Percentiles rank a stretch among this genome's conserved stretches.
These are phyloP conservation scores for Epinephelus cyanopodus DNA, from an alignment of 2,113 vertebrate species.

Conservation along the genomic window DNA sequence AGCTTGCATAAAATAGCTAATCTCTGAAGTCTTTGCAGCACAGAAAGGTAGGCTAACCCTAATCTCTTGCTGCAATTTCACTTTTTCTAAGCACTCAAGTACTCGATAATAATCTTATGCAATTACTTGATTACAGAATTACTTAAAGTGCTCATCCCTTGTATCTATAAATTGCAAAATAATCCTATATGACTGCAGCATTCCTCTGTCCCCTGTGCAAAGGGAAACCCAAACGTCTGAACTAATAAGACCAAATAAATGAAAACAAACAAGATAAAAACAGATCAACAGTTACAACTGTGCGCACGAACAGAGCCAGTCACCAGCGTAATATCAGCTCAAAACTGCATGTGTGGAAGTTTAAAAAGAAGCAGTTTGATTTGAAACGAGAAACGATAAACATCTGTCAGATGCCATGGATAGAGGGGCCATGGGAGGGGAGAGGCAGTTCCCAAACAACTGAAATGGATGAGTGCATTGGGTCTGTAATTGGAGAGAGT, in stretches of 20 bases:
- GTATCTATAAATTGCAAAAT: not conserved
- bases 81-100: no score
- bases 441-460: slow-evolving; percentile 42
- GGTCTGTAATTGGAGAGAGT: slow-evolving; percentile 47
- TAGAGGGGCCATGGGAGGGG: slow-evolving; percentile 21
- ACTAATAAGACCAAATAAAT: slow-evolving; percentile 13
- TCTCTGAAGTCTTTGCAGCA: no score
- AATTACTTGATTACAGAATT: no score
- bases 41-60: no score
- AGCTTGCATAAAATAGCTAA: no score
- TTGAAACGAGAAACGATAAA: slow-evolving; percentile 47
- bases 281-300: not conserved
- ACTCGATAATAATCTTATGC: no score
- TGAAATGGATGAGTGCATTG: slow-evolving; percentile 49
- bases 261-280: slow-evolving; percentile 9
- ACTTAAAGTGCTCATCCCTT: no score
- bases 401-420: slow-evolving; percentile 56
- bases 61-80: no score
- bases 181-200: not conserved
- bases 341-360: slow-evolving; percentile 30
- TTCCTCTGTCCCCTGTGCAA: not conserved
- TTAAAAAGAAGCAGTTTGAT: slow-evolving; percentile 43
- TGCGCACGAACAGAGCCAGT: not conserved
- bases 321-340: slow-evolving; percentile 9
- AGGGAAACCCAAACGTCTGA: slow-evolving; percentile 17